These are phyloP conservation scores for Cryptomyrus ogoouensis DNA, from an alignment of 2,113 vertebrate genomes.

Conservation along the genomic window DNA sequence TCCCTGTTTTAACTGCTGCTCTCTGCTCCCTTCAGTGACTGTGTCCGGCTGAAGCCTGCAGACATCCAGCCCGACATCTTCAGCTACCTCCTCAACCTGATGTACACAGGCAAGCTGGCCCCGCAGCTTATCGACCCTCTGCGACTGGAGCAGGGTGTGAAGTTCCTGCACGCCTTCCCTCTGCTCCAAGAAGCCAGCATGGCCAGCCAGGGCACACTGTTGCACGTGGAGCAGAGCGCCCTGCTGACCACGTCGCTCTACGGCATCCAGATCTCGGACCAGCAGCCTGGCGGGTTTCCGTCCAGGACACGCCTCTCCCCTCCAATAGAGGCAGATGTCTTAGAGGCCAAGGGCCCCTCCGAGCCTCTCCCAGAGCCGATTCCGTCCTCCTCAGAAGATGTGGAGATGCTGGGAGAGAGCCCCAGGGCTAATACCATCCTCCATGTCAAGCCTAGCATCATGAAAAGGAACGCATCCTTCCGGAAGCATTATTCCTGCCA, in stretches of 20 bases:
- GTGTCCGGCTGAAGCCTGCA: constrained; percentile 74
- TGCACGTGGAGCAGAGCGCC: constrained; percentile 70
- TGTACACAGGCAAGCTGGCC: constrained; percentile 86
- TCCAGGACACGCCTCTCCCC: constrained; percentile 56
- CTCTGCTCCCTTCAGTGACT: constrained; percentile 58
- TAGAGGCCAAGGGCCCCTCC: constrained; percentile 48
- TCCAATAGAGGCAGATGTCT: constrained; percentile 58
- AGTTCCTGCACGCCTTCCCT: constrained; percentile 80
- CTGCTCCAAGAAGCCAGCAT: constrained; percentile 79
- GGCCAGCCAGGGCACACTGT: constrained; percentile 69
- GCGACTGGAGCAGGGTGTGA: constrained; percentile 76
- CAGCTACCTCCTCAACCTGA: constrained; percentile 79
- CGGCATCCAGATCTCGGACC: constrained; percentile 80
- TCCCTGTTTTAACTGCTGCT: neutral
- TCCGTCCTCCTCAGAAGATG: constrained; percentile 60
- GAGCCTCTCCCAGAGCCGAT: constrained; percentile 54
- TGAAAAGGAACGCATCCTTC: constrained; percentile 73
- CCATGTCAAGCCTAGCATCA: constrained; percentile 75
- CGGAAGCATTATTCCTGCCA: constrained; percentile 78
- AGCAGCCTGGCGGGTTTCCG: constrained; percentile 53
- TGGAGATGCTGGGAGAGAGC: constrained; percentile 61
- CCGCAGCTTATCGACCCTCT: constrained; percentile 77
- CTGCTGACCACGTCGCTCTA: constrained; percentile 76
- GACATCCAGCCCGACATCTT: constrained; percentile 85
- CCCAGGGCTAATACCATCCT: constrained; percentile 64